Conservation (phyloP, 2,888 invertebrate species). For the Hydropsyche betteni region DNA sequence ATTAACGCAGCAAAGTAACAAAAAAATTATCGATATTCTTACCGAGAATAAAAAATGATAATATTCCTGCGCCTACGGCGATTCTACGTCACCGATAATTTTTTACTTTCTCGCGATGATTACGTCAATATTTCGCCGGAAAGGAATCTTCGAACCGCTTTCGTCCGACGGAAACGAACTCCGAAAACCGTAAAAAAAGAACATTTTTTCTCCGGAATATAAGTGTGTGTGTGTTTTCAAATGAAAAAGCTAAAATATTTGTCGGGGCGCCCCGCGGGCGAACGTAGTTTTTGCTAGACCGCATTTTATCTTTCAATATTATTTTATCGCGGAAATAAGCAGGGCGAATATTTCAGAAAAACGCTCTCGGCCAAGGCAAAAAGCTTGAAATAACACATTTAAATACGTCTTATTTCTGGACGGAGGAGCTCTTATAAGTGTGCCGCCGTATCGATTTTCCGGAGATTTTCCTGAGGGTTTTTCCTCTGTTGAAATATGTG, state of each 20-base stretch:
- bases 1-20: too few relatives aligned
- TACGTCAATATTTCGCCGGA: constrained; percentile 6
- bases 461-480: too few relatives aligned
- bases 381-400: too few relatives aligned
- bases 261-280: constrained; percentile 25
- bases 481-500: too few relatives aligned
- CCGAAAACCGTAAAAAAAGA: neutral
- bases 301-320: constrained; percentile 39
- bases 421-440: too few relatives aligned
- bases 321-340: constrained; percentile 31
- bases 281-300: constrained; percentile 29
- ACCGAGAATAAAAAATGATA: too few relatives aligned
- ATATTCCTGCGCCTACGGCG: too few relatives aligned
- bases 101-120: constrained; percentile 2
- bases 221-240: constrained; percentile 14
- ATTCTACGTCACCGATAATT: neutral
- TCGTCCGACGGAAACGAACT: neutral
- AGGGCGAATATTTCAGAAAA: neutral
- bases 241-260: constrained; percentile 34
- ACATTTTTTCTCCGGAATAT: too few relatives aligned
- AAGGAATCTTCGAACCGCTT: neutral
- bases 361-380: too few relatives aligned
- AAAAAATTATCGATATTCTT: too few relatives aligned
- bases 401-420: too few relatives aligned
- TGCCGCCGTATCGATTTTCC: too few relatives aligned